These are phyloP conservation scores for Erethizon dorsatum DNA, from an alignment of 2,797 vertebrate genomes.

Conservation along the genomic window DNA sequence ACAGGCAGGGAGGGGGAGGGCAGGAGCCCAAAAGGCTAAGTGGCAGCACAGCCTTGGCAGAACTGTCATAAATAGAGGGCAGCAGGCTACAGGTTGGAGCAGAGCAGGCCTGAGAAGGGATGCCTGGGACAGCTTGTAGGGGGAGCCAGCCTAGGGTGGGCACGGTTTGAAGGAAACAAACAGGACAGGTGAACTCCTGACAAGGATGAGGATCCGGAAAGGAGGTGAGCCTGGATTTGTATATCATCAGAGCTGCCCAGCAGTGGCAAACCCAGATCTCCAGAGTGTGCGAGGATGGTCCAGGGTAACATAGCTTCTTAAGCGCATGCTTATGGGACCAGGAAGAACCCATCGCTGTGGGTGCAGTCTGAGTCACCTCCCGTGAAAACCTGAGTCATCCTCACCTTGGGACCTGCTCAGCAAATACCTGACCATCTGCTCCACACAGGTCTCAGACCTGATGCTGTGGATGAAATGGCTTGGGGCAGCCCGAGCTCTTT, in stretches of 20 bases:
- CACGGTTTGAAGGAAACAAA: background rate
- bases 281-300: background rate
- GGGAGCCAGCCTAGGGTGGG: background rate
- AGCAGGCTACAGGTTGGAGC: background rate
- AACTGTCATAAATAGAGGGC: background rate
- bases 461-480: background rate
- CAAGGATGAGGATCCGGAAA: background rate
- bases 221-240: background rate
- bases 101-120: background rate
- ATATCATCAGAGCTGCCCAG: background rate
- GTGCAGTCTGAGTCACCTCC: background rate
- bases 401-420: background rate
- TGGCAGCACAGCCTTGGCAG: background rate
- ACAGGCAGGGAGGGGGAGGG: background rate
- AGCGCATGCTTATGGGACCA: too few species aligned
- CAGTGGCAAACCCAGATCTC: background rate
- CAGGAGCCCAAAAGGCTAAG: background rate
- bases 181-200: accelerated
- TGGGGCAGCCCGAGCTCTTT: background rate
- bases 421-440: background rate
- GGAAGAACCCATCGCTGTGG: background rate
- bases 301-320: background rate
- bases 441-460: background rate
- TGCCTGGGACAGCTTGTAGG: background rate
- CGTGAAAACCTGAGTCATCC: background rate